Evolutionary conservation across 2,113 vertebrate genomes (phyloP), one percentile per base, ranked within the genome.

Genomic region (Carassius gibelio): DNA sequence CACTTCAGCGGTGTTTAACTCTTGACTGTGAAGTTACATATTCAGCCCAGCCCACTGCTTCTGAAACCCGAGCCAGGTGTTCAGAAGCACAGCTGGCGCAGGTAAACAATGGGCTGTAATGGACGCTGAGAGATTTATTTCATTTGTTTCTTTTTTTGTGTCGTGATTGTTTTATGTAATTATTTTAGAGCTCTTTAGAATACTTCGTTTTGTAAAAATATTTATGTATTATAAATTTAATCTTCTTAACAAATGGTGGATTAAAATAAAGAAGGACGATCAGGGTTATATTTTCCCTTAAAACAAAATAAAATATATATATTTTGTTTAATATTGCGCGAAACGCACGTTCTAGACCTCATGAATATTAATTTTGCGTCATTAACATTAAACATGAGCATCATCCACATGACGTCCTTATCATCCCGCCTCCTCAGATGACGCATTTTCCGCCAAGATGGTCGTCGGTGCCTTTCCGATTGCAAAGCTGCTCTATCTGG

Each of bases 391-490:
- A 0, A 5, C 17, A 34, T 3, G 7, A 13, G 21, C 38, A 1
- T 15, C 21, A 17, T 19, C 4, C 72, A 59, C 57, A 69, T 62
- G 23, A 68, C 81, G n/a, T 52, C 15, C n/a, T 64, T 48, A 4
- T 68, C 50, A 62, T 68, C 23, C 90, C 93, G 85, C 89, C 92
- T 81, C 21, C 23, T 64, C 21, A 3, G 7, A 19, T 80, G 57
- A 89, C 91, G 85, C 34, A 76, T 92, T 94, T 52, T 91, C 94
- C 94, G 95, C 92, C 89, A 96, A 95, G 94, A 98, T 98, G 97
- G 97, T 97, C 81, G 97, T 96, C 55, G 97, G 96, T 89, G 96
- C 97, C 13, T 97, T 97, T 88, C 97, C 97, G 2, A 96, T 98
- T 87, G 97, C 97, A 85, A 98, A 98, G 94, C 95, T 98, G 91